These are phyloP conservation scores for Sorex araneus DNA, from an alignment of 2,113 vertebrate genomes.

Conservation along the genomic window DNA sequence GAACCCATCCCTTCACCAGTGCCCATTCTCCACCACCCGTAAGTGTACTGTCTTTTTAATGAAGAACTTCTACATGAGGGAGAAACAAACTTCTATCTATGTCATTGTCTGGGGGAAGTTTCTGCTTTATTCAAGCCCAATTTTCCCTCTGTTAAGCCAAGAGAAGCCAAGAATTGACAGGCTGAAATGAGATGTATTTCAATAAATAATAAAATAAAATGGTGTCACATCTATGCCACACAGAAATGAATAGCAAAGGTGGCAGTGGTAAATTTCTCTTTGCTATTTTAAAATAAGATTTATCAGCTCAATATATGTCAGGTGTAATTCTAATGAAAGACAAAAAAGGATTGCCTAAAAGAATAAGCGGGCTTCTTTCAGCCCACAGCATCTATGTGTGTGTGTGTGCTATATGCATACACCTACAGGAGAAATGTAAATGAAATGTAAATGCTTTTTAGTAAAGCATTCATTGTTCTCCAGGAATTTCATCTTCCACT, in stretches of 20 bases:
- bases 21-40: too few species aligned
- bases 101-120: background rate
- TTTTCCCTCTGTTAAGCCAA: slow-evolving; percentile 19
- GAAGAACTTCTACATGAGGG: background rate
- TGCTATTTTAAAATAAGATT: slow-evolving; percentile 45
- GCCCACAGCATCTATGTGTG: background rate
- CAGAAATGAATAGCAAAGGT: background rate
- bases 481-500: background rate
- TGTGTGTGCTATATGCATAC: background rate
- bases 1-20: too few species aligned
- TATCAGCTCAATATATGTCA: slow-evolving; percentile 6
- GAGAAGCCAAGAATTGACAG: background rate
- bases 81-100: slow-evolving; percentile 41
- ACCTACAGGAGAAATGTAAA: background rate
- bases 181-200: slow-evolving; percentile 15
- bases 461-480: background rate
- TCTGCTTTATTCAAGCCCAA: background rate
- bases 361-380: slow-evolving; percentile 17
- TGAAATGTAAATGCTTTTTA: slow-evolving; percentile 55
- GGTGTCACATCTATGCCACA: background rate
- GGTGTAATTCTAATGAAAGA: slow-evolving; percentile 30
- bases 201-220: background rate
- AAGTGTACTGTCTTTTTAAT: background rate
- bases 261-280: background rate
- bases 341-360: slow-evolving; percentile 21